Evolutionary conservation across 2,113 vertebrate species (phyloP).

Genomic region (Zingel zingel): DNA sequence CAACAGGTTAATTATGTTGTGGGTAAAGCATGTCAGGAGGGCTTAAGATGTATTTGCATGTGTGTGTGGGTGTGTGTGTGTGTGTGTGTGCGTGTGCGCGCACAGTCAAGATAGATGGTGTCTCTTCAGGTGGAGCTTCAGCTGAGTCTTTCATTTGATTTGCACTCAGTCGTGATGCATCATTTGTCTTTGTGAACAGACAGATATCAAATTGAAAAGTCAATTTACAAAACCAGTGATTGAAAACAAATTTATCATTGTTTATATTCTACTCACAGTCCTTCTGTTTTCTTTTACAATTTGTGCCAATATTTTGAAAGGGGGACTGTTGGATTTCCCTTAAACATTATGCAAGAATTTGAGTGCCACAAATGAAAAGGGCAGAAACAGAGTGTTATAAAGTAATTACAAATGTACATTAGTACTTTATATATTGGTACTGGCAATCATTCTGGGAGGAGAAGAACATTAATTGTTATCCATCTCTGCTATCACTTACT

Average conservation of each 20-base stretch:
- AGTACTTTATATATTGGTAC: background rate
- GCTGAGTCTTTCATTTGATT: conserved; percentile 21
- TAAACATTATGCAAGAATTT: conserved; percentile 13
- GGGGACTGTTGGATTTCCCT: background rate
- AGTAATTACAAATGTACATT: conserved; percentile 37
- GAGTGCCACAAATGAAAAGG: conserved; percentile 12
- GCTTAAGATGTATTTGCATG: conserved; percentile 25
- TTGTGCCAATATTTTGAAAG: conserved; percentile 26
- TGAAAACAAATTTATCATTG: background rate
- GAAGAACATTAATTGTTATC: conserved; percentile 29
- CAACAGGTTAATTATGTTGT: conserved; percentile 54
- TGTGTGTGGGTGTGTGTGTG: conserved; percentile 7
- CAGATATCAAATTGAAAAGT: conserved; percentile 29
- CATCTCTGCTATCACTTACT: conserved; percentile 6
- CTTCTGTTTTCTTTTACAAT: conserved; percentile 9
- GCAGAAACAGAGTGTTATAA: background rate
- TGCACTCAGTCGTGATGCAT: background rate
- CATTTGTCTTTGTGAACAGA: conserved; percentile 28
- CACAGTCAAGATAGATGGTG: conserved; percentile 7
- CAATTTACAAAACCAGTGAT: conserved; percentile 14
- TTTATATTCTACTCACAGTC: background rate
- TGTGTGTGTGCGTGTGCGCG: conserved; percentile 7
- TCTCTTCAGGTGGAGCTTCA: conserved; percentile 10
- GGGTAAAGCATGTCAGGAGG: conserved; percentile 30
- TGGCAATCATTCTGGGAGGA: conserved; percentile 17